Evolutionary conservation across 2,113 vertebrate species (phyloP).

Genomic region (Zosterops pallidus): DNA sequence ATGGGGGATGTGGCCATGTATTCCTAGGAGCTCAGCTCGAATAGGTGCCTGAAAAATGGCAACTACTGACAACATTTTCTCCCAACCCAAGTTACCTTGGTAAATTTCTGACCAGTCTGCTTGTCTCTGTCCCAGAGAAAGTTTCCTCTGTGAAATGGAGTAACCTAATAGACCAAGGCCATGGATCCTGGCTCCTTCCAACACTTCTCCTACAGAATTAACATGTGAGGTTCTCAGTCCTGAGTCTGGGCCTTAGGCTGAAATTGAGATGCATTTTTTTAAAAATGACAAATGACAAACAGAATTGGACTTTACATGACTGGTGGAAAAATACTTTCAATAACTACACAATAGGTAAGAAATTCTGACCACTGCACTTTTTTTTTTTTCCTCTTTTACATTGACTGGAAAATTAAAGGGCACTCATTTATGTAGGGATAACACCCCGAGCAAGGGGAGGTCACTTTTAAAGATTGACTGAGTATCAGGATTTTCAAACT

Average conservation of each 20-base stretch:
- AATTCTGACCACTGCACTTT: neutral
- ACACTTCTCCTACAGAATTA: neutral
- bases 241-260: neutral
- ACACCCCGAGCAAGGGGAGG: neutral
- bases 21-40: neutral
- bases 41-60: neutral
- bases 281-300: neutral
- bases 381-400: neutral
- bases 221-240: neutral
- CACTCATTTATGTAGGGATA: neutral
- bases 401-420: neutral
- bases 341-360: neutral
- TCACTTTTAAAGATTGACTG: neutral
- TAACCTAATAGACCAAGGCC: neutral
- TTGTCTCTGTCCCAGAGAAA: neutral
- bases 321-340: neutral
- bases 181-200: neutral
- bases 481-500: slow-evolving; percentile 43
- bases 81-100: neutral
- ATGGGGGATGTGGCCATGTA: neutral
- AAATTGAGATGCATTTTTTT: neutral
- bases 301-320: neutral
- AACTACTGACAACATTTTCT: neutral
- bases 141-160: neutral
- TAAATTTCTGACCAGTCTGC: neutral